phyloP scores from a whole-genome alignment of 2,113 vertebrate genomes.

The Panthera tigris region DNA sequence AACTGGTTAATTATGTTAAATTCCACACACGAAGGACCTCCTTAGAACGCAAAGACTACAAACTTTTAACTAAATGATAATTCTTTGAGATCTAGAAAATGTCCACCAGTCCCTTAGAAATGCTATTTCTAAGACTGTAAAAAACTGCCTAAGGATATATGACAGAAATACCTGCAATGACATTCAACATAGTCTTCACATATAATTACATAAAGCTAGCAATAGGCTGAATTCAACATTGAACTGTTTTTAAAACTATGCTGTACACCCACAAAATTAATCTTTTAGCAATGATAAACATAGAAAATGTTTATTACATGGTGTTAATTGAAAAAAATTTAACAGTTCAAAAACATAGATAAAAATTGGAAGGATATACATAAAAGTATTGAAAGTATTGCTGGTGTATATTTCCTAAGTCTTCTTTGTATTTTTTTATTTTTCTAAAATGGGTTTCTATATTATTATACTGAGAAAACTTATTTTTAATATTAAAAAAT shows the following conservation, averaged over 20 bases:
- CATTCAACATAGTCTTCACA: background rate
- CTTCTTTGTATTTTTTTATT: background rate
- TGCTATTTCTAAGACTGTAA: background rate
- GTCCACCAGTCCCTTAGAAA: background rate
- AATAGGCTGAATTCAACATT: background rate
- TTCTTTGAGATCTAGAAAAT: background rate
- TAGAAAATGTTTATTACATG: slow-evolving; percentile 9
- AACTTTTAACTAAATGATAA: background rate
- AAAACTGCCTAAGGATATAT: background rate
- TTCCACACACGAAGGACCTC: background rate
- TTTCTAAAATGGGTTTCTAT: background rate
- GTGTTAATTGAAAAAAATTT: background rate
- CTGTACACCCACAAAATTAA: background rate
- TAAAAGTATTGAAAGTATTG: background rate
- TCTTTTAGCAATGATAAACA: background rate
- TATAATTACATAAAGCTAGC: background rate
- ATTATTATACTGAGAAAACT: background rate
- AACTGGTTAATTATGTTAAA: background rate
- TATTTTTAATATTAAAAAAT: background rate
- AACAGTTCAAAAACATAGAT: background rate
- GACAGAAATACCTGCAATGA: background rate
- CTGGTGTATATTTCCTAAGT: background rate
- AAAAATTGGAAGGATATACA: background rate
- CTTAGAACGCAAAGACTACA: background rate
- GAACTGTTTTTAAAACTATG: background rate